Evolutionary conservation across 2,888 invertebrate genomes (phyloP).

Genomic region (Netelia inedita): DNA sequence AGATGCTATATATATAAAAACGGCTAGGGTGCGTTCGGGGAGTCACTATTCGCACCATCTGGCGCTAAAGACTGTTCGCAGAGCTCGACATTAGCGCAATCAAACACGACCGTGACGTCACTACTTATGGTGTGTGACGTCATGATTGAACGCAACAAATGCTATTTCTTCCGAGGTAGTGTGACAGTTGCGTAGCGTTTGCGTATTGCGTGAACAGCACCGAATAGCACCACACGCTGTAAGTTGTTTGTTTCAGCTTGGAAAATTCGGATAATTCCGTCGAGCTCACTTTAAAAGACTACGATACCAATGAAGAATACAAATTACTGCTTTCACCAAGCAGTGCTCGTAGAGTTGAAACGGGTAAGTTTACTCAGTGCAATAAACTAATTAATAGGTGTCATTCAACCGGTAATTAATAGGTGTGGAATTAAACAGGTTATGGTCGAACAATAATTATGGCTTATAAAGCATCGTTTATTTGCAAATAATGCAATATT

Average conservation of each 20-base stretch:
- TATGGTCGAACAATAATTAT: slow-evolving; percentile 21
- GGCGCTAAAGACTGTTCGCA: slow-evolving; percentile 20
- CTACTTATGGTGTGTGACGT: slow-evolving; percentile 7
- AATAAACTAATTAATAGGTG: slow-evolving; percentile 12
- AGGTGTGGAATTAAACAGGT: slow-evolving; percentile 24
- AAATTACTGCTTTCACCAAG: slow-evolving; percentile 8
- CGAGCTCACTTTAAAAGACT: slow-evolving; percentile 9
- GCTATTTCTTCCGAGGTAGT: slow-evolving; percentile 27
- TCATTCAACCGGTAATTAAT: slow-evolving; percentile 22
- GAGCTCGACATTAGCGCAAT: slow-evolving; percentile 11
- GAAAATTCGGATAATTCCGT: slow-evolving; percentile 21
- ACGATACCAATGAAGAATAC: neutral
- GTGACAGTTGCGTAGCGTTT: slow-evolving; percentile 23
- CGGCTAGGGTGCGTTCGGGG: slow-evolving; percentile 23
- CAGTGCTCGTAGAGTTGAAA: slow-evolving; percentile 5
- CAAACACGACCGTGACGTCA: slow-evolving; percentile 34
- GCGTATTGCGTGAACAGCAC: slow-evolving; percentile 7
- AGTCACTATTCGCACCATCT: slow-evolving; percentile 23
- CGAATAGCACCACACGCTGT: neutral
- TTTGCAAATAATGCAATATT: slow-evolving; percentile 22
- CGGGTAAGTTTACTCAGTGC: slow-evolving; percentile 5
- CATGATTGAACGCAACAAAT: slow-evolving; percentile 8
- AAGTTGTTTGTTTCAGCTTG: neutral
- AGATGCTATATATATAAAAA: too few relatives aligned
- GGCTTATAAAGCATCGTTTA: slow-evolving; percentile 20